Evolutionary conservation across 92 coral and sea anemone species (phyloP).

Genomic region (Porites divaricata): DNA sequence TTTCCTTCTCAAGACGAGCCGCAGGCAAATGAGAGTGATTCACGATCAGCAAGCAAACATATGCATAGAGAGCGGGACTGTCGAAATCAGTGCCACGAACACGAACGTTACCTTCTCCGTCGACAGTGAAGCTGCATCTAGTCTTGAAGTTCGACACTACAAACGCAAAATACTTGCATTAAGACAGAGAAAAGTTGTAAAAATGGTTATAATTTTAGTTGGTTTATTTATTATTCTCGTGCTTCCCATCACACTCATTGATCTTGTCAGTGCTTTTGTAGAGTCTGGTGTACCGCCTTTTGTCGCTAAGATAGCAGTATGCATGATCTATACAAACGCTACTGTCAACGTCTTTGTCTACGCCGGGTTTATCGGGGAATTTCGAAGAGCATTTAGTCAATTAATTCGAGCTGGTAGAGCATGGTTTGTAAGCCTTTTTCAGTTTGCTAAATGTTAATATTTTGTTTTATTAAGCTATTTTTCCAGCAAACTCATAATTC

Average conservation of each 20-base stretch:
- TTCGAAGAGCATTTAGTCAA: constrained; percentile 59
- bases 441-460: background rate
- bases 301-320: constrained; percentile 56
- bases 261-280: constrained; percentile 36
- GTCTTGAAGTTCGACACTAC: background rate
- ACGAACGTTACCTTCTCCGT: background rate
- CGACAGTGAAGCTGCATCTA: too few species aligned
- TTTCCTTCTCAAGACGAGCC: constrained; percentile 67
- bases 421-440: background rate
- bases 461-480: background rate
- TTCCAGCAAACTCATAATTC: background rate
- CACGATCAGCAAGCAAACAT: constrained; percentile 43
- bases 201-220: constrained; percentile 57
- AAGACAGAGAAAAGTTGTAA: constrained; percentile 56
- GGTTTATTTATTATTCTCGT: constrained; percentile 62
- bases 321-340: constrained; percentile 76
- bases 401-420: constrained; percentile 20
- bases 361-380: constrained; percentile 76
- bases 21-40: constrained; percentile 62
- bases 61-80: constrained; percentile 21
- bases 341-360: constrained; percentile 69
- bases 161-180: constrained; percentile 6
- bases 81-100: background rate
- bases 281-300: constrained; percentile 30
- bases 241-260: constrained; percentile 69